phyloP scores from a whole-genome alignment of 2,888 invertebrate species.

The Pherbina coryleti region DNA sequence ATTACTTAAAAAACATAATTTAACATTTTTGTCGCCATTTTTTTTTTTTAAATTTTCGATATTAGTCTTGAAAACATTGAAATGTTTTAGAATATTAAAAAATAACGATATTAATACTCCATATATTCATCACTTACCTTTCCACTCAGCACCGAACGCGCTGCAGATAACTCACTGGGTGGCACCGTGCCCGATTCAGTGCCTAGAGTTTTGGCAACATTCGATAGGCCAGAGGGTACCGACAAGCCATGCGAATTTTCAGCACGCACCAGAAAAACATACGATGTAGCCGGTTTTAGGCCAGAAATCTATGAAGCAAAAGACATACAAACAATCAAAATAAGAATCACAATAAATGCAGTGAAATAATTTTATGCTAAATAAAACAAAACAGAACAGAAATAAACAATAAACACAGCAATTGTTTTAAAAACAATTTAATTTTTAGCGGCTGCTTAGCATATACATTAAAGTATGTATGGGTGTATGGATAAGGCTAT shows the following conservation, averaged over 20 bases:
- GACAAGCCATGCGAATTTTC: slow-evolving; percentile 89
- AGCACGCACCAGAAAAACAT: slow-evolving; percentile 87
- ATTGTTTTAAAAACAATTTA: slow-evolving; percentile 23
- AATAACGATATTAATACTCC: too few species aligned
- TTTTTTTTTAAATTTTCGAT: too few species aligned
- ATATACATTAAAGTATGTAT: background rate
- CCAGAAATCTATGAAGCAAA: slow-evolving; percentile 71
- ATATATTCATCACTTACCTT: slow-evolving; percentile 60
- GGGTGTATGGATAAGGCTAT: too few species aligned
- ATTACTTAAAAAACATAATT: too few species aligned
- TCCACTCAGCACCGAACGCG: slow-evolving; percentile 66
- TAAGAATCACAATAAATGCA: background rate
- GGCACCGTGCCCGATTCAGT: slow-evolving; percentile 67
- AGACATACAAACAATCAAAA: background rate
- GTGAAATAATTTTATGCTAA: background rate
- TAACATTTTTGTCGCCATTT: too few species aligned
- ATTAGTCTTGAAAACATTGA: too few species aligned
- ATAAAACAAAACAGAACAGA: background rate
- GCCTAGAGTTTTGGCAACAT: slow-evolving; percentile 76
- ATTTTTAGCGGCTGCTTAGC: slow-evolving; percentile 3
- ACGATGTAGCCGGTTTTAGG: slow-evolving; percentile 83
- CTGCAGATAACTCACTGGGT: slow-evolving; percentile 68
- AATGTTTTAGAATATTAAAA: too few species aligned
- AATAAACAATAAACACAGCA: background rate
- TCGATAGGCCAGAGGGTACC: slow-evolving; percentile 82